These are phyloP conservation scores for Lucilia cuprina DNA, from an alignment of 1,140 invertebrate species.

Conservation along the genomic window DNA sequence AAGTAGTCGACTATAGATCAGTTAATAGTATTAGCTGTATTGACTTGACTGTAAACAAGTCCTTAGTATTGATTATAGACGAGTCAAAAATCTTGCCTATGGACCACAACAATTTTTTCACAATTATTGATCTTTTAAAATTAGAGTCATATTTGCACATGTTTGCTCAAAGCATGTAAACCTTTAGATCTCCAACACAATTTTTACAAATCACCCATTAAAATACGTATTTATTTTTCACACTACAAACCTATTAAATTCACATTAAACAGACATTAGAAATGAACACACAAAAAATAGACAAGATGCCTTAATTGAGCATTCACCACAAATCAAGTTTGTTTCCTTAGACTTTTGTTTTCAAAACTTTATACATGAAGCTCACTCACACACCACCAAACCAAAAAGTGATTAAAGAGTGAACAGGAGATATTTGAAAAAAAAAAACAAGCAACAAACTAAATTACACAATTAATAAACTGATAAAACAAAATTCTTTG, in stretches of 20 bases:
- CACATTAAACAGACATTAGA: not conserved
- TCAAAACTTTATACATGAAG: not conserved
- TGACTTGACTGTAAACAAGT: no score
- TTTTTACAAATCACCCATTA: no score
- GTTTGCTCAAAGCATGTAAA: no score
- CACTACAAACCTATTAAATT: not conserved
- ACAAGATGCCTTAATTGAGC: conserved; percentile 5
- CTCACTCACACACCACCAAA: not conserved
- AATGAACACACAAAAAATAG: not conserved
- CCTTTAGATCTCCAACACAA: no score
- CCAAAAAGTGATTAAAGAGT: not conserved
- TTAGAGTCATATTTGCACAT: no score
- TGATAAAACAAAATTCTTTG: conserved; percentile 30
- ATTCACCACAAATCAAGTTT: not conserved
- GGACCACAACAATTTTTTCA: no score
- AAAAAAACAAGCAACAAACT: not conserved
- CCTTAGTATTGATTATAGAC: no score
- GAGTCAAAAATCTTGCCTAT: no score
- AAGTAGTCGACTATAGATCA: no score
- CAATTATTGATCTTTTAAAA: no score
- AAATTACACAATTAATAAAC: conserved; percentile 20
- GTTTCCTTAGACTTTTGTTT: conserved; percentile 24
- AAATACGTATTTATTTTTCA: not conserved
- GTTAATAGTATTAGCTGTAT: no score
- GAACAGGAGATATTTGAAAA: not conserved